Evolutionary conservation across 2,888 invertebrate genomes (phyloP).

Genomic region (Branchellion lobata): DNA sequence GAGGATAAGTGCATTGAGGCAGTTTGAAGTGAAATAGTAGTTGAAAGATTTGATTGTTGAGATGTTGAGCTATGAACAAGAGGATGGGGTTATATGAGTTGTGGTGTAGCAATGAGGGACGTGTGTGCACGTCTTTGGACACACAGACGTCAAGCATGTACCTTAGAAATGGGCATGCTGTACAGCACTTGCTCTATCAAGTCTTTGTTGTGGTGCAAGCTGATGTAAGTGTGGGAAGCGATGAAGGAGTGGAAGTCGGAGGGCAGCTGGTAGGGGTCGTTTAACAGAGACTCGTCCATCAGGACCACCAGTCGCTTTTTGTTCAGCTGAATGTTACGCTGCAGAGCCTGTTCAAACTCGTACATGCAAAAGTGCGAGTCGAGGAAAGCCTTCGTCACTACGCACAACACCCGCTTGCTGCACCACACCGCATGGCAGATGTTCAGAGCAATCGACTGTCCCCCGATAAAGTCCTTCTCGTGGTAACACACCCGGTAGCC

Average conservation of each 20-base stretch:
- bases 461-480: conserved; percentile 53
- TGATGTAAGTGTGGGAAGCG: conserved; percentile 27
- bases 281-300: conserved; percentile 18
- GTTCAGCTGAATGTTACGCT: conserved; percentile 26
- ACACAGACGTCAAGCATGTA: no score
- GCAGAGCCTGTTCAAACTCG: conserved; percentile 53
- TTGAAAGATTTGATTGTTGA: no score
- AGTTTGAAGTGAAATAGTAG: no score
- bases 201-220: not conserved
- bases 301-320: conserved; percentile 39
- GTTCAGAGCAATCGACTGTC: conserved; percentile 52
- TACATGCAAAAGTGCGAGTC: conserved; percentile 53
- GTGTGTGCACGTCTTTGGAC: no score
- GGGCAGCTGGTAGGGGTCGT: conserved; percentile 2
- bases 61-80: no score
- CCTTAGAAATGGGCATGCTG: not conserved
- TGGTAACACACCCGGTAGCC: conserved; percentile 52
- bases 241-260: not conserved
- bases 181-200: not conserved
- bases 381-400: conserved; percentile 51
- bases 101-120: no score
- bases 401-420: conserved; percentile 53
- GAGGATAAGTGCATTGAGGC: no score
- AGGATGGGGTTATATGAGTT: no score
- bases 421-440: conserved; percentile 51